phyloP scores from a whole-genome alignment of 2,888 invertebrate species.

The Monopis laevigella region DNA sequence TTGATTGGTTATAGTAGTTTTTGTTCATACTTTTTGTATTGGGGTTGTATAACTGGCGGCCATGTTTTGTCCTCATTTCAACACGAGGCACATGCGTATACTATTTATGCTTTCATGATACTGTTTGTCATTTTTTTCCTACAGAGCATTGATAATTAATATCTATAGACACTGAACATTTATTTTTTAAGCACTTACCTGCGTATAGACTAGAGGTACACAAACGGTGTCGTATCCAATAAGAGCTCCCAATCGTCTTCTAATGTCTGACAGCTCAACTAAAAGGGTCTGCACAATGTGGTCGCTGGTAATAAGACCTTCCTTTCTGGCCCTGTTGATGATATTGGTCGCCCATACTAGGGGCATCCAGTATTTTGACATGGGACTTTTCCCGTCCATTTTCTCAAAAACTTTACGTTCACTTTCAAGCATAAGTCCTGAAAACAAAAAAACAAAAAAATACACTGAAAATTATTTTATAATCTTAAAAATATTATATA shows the following conservation, averaged over 20 bases:
- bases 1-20: too few species aligned
- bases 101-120: too few species aligned
- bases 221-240: constrained; percentile 93
- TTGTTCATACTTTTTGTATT: too few species aligned
- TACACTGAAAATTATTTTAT: too few species aligned
- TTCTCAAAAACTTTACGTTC: constrained; percentile 92
- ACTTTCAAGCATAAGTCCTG: constrained; percentile 90
- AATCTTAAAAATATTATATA: too few species aligned
- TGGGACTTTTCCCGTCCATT: constrained; percentile 88
- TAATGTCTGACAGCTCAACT: constrained; percentile 88
- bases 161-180: too few species aligned
- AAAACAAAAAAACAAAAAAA: too few species aligned
- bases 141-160: too few species aligned
- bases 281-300: constrained; percentile 92
- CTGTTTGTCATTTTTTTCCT: too few species aligned
- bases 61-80: too few species aligned
- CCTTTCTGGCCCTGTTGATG: constrained; percentile 86
- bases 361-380: constrained; percentile 93
- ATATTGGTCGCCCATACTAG: constrained; percentile 93
- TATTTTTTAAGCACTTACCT: constrained; percentile 70
- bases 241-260: constrained; percentile 82
- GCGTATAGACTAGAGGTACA: constrained; percentile 91
- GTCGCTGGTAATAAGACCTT: constrained; percentile 85
- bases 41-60: too few species aligned
- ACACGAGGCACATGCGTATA: too few species aligned